Evolutionary conservation across 2,888 invertebrate genomes (phyloP), one percentile per base, ranked within the genome.

Genomic region (Adelphocoris suturalis): DNA sequence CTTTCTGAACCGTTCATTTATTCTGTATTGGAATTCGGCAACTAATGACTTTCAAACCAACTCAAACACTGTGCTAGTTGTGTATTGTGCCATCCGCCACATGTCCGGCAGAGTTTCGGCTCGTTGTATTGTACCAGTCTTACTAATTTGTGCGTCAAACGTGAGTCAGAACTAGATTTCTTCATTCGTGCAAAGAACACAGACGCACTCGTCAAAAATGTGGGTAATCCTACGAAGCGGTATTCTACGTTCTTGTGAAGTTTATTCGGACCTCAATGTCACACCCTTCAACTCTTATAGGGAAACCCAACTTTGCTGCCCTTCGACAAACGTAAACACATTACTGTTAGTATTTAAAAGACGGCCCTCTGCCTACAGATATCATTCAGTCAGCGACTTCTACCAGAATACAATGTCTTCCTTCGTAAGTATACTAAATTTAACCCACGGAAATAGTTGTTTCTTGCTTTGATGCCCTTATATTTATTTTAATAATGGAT

Each of bases 311-410:
- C n/a, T 23, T 27, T 12, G 23, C 19, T 68, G 68, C 68, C 68
- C 68, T 68, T 68, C 68, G 68, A 68, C 11, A 27, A 0, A 19
- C 2, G 68, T 68, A 68, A 68, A 68, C 68, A 68, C 68, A 68
- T 68, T 68, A 68, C 68, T 68, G 23, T 19, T 68, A 23, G 68
- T 68, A 68, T 68, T 68, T 68, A 68, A 68, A 68, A 68, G 19
- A 23, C 27, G 23, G 0, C 23, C 23, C 9, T 23, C n/a, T 3
- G 12, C 11, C 12, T 12, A 68, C 23, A 23, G 11, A 12, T 13
- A 23, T 0, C 68, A 68, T 68, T 68, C 68, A 68, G 68, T 23
- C 23, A 68, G 68, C 23, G 68, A 23, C 68, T 11, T 1, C 27
- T 19, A 19, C 23, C 68, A 11, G 23, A 19, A 7, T 68, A 68